A percentile compares a stretch with the other conserved stretches of the same genome.
Evolutionary conservation across 2,888 invertebrate species (phyloP).

Genomic region (Loripinus fragilis): DNA sequence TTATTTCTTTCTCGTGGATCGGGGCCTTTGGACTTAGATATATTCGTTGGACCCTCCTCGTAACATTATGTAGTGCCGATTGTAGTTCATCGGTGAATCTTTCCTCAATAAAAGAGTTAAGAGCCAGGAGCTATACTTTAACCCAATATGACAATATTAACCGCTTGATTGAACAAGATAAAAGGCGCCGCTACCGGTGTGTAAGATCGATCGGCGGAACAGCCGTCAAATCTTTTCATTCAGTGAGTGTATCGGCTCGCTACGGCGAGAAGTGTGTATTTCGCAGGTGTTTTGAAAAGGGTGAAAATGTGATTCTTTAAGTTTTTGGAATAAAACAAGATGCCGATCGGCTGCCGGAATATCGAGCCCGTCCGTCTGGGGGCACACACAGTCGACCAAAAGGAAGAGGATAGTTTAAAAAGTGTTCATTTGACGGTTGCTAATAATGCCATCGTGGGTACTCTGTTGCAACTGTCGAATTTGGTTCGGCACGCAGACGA

Average conservation of each 20-base stretch:
- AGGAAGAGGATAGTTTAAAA: constrained; percentile 59
- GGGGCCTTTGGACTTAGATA: too few species aligned
- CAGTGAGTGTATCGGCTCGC: constrained; percentile 30
- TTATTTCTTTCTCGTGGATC: too few species aligned
- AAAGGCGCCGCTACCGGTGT: constrained; percentile 35
- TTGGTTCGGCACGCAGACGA: constrained; percentile 79
- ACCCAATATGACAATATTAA: constrained; percentile 29
- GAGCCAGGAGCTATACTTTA: too few species aligned
- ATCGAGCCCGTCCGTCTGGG: constrained; percentile 71
- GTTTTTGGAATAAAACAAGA: constrained; percentile 36
- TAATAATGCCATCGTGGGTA: constrained; percentile 73
- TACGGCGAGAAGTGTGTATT: background rate
- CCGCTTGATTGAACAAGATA: constrained; percentile 41
- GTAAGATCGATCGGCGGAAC: constrained; percentile 41
- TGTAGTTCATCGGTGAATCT: too few species aligned
- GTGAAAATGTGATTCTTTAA: constrained; percentile 7
- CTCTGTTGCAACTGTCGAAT: constrained; percentile 76
- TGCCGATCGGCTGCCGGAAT: constrained; percentile 74
- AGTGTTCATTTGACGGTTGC: constrained; percentile 65
- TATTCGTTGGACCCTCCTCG: too few species aligned
- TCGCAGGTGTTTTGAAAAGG: constrained; percentile 13
- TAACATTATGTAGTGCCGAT: too few species aligned
- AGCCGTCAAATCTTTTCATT: constrained; percentile 39
- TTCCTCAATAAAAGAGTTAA: too few species aligned
- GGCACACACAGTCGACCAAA: constrained; percentile 60